These are phyloP conservation scores for Mormoops blainvillei DNA, from an alignment of 2,113 vertebrate species.

Conservation along the genomic window DNA sequence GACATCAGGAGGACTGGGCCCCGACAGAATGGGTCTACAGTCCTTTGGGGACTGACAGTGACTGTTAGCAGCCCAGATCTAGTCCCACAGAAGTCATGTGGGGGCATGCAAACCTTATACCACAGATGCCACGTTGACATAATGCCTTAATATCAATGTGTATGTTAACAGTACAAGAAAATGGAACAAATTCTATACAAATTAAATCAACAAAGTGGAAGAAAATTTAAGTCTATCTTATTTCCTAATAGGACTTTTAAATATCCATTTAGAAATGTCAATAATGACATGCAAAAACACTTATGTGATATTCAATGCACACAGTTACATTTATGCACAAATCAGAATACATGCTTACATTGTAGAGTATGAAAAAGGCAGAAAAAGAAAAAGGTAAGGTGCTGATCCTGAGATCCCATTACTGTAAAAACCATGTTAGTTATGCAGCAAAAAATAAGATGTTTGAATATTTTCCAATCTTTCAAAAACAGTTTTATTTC, in stretches of 20 bases:
- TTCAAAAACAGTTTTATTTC: not conserved
- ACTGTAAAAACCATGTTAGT: not conserved
- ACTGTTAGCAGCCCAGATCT: not conserved
- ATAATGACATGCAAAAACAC: not conserved
- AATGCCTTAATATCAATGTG: not conserved
- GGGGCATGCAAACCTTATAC: not conserved
- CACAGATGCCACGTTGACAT: not conserved
- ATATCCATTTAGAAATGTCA: not conserved
- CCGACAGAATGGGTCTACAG: not conserved
- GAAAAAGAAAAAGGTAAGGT: not conserved
- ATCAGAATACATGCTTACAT: not conserved
- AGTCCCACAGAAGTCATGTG: not conserved
- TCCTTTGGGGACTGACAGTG: accelerated
- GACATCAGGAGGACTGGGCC: not conserved
- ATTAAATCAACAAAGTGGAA: not conserved
- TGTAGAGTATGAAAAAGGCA: not conserved
- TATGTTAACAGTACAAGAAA: not conserved
- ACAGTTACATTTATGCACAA: not conserved
- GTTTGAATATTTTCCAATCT: not conserved
- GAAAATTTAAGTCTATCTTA: not conserved
- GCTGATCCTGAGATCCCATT: not conserved
- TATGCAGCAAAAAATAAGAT: not conserved
- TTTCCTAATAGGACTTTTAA: not conserved
- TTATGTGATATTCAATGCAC: not conserved
- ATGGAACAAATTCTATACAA: not conserved